Base-by-base conservation (phyloP, 2,888 invertebrate genomes). In the Clepsis dumicolana region DNA sequence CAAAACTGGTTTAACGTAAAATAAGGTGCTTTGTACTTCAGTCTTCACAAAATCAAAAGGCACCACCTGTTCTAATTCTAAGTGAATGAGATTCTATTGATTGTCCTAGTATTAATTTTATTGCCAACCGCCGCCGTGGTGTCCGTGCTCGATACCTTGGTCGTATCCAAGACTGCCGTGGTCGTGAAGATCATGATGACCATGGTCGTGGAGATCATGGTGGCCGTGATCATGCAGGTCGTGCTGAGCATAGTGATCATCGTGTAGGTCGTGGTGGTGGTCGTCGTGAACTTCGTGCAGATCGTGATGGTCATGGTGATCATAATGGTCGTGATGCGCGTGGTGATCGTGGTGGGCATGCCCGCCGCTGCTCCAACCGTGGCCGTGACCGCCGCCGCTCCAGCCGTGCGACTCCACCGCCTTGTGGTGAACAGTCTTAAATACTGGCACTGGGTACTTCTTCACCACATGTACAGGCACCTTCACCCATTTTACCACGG, bases 401-500 rank as follows among this genome's bases (percentile, higher is more conserved):
- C 82, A 79, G 70, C 81, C 79, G 14, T 76, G 74, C 16, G 62
- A 38, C 18, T 61, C 25, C 14, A 67, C 67, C 3, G 73, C 91
- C 57, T 93, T 86, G 80, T 93, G 93, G 79, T 93, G 93, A 18
- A 93, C 85, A 12, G 93, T 93, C 84, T 92, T 93, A 41, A 93
- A 77, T 1, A 88, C 81, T 1, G 91, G 91, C 7, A 93, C 92
- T 0, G 91, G 83, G 80, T 93, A 93, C 3, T 72, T 80, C 85
- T 93, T 93, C 60, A 89, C 92, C 0, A 91, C 79, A 32, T 84
- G 91, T 0, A 93, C 88, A 12, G 93, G 93, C 2, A 92, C 82
- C 74, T 93, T 91, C 3, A 95, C 82, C 52, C 94, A 78, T 73
- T 94, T 94, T 57, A 94, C 92, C 29, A 94, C 75, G 8, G 95